phyloP scores from a whole-genome alignment of 2,797 vertebrate species.

The Vipera ursinii region DNA sequence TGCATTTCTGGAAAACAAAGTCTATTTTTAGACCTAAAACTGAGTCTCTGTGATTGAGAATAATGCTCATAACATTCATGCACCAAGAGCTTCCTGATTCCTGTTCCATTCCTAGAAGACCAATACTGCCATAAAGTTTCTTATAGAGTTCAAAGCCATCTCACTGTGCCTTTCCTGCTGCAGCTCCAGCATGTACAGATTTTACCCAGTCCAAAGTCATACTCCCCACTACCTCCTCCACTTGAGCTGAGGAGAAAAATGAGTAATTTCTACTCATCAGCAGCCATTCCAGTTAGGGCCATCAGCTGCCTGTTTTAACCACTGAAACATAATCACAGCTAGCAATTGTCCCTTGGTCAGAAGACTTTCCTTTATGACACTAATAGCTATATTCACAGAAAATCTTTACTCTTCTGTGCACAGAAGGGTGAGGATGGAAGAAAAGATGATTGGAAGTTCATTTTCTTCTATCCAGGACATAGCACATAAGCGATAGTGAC shows the following conservation, averaged over 20 bases:
- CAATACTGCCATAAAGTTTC: background rate
- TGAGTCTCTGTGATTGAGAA: background rate
- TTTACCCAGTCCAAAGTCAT: background rate
- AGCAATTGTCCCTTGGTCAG: background rate
- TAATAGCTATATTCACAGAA: background rate
- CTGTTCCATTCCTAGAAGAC: background rate
- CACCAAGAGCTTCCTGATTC: background rate
- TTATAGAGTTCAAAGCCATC: background rate
- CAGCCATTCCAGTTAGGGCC: background rate
- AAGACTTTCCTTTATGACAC: background rate
- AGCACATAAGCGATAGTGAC: background rate
- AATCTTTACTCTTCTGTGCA: background rate
- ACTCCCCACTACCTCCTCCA: background rate
- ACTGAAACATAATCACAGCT: background rate
- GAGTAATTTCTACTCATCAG: background rate
- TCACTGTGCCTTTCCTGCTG: background rate
- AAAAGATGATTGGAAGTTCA: background rate
- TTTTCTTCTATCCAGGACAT: background rate
- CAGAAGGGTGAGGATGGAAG: background rate
- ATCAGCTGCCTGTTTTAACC: background rate
- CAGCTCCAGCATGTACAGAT: background rate
- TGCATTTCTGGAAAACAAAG: background rate
- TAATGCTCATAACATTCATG: background rate
- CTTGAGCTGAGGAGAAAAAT: background rate
- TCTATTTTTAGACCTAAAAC: background rate